Percentiles rank a stretch among this genome's conserved stretches.
These are phyloP conservation scores for Elephas maximus DNA, from an alignment of 2,113 vertebrate species.

Conservation along the genomic window DNA sequence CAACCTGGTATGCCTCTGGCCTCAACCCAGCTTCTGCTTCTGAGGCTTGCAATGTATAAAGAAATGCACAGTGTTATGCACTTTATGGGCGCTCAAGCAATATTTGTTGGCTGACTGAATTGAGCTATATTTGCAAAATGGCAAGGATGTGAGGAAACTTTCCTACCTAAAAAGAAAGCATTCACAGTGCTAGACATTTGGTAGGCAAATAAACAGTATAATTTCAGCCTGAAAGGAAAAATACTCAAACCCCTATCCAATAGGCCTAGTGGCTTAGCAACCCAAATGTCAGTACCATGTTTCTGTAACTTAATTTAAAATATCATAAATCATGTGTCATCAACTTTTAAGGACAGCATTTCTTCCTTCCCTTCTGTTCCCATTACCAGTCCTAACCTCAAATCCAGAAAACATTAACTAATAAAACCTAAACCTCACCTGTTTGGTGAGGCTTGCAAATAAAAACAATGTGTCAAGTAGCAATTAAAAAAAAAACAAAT, in stretches of 20 bases:
- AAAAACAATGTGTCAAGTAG: constrained; percentile 45
- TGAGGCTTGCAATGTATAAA: constrained; percentile 60
- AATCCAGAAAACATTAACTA: constrained; percentile 69
- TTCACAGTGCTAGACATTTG: constrained; percentile 81
- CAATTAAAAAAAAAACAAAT: constrained; percentile 6
- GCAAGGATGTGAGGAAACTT: constrained; percentile 81
- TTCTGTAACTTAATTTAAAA: constrained; percentile 78
- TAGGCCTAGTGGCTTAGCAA: constrained; percentile 68
- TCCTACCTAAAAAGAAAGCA: constrained; percentile 82
- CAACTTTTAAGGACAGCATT: constrained; percentile 65
- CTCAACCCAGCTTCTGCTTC: constrained; percentile 1
- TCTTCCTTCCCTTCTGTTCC: constrained; percentile 55
- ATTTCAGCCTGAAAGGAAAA: constrained; percentile 82
- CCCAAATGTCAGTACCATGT: constrained; percentile 74
- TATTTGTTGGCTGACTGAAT: constrained; percentile 79
- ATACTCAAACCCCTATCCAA: constrained; percentile 74
- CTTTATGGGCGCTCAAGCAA: constrained; percentile 68
- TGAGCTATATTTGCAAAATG: constrained; percentile 83
- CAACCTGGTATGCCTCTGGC: not conserved
- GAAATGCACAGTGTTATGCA: constrained; percentile 72
- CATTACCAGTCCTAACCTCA: constrained; percentile 49
- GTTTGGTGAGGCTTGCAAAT: constrained; percentile 54
- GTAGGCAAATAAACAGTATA: constrained; percentile 82
- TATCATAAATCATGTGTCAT: constrained; percentile 74
- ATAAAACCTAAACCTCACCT: constrained; percentile 67